A percentile compares a stretch with the other conserved stretches of the same genome.
Conservation (phyloP, 1,140 invertebrate genomes). For the Antheraea mylitta region DNA sequence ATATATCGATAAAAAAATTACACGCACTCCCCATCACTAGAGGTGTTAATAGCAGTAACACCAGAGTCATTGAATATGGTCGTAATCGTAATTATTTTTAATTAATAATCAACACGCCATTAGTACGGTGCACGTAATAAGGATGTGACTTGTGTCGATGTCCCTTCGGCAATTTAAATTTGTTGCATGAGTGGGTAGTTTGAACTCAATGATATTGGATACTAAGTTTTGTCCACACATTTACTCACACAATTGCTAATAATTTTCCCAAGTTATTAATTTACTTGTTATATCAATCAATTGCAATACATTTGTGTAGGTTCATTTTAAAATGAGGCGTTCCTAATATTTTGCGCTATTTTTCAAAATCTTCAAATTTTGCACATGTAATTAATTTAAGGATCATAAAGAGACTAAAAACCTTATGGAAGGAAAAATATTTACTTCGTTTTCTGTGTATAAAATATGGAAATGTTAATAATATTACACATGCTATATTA, state of each 20-base stretch:
- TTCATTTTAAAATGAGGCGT: too few species aligned
- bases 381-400: too few species aligned
- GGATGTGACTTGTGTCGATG: slow-evolving; percentile 69
- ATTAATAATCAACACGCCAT: slow-evolving; percentile 78
- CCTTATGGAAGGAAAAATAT: too few species aligned
- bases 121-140: slow-evolving; percentile 67
- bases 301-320: too few species aligned
- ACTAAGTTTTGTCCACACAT: not conserved
- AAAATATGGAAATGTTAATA: too few species aligned
- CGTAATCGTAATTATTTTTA: slow-evolving; percentile 78
- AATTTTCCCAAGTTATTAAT: too few species aligned
- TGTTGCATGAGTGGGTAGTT: slow-evolving; percentile 30
- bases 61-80: slow-evolving; percentile 77
- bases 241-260: not conserved
- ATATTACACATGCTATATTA: too few species aligned
- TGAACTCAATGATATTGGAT: slow-evolving; percentile 16
- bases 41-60: slow-evolving; percentile 72
- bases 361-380: too few species aligned
- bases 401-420: too few species aligned
- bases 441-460: too few species aligned
- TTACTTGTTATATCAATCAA: too few species aligned
- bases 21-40: slow-evolving; percentile 49
- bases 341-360: too few species aligned
- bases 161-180: slow-evolving; percentile 56
- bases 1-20: slow-evolving; percentile 16